phyloP scores from a whole-genome alignment of 92 coral and sea anemone genomes.

The Parazoanthus darwini region DNA sequence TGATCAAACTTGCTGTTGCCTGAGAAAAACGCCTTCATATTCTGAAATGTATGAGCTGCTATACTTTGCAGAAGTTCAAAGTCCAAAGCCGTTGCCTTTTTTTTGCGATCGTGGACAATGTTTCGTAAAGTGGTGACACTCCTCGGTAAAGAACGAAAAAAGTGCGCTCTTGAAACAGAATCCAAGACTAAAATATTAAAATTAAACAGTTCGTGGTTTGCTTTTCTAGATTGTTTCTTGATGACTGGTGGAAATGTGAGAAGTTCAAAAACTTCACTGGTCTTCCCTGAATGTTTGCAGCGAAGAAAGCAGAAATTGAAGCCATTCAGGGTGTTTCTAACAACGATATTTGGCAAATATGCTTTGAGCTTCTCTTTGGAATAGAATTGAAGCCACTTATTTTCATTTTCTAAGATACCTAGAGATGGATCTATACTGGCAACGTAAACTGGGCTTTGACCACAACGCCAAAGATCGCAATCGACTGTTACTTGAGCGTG shows the following conservation, averaged over 20 bases:
- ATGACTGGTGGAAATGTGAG: slow-evolving; percentile 50
- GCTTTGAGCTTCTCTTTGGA: slow-evolving; percentile 42
- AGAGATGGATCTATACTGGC: slow-evolving; percentile 52
- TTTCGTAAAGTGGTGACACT: slow-evolving; percentile 54
- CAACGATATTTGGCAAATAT: slow-evolving; percentile 40
- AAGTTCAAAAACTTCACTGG: slow-evolving; percentile 24
- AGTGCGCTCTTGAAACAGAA: slow-evolving; percentile 80
- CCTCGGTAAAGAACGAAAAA: slow-evolving; percentile 71
- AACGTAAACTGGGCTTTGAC: slow-evolving; percentile 53
- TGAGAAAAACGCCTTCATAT: slow-evolving; percentile 55
- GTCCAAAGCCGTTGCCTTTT: slow-evolving; percentile 59
- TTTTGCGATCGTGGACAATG: slow-evolving; percentile 41
- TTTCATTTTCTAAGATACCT: slow-evolving; percentile 50
- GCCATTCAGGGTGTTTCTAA: slow-evolving; percentile 52
- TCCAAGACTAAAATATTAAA: slow-evolving; percentile 69
- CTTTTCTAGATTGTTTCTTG: background rate
- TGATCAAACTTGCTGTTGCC: slow-evolving; percentile 40
- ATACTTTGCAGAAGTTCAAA: slow-evolving; percentile 68
- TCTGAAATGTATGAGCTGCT: slow-evolving; percentile 56
- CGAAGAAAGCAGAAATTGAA: slow-evolving; percentile 58
- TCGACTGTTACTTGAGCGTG: slow-evolving; percentile 23
- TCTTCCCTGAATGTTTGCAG: slow-evolving; percentile 37
- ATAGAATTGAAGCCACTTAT: slow-evolving; percentile 48
- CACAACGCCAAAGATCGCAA: slow-evolving; percentile 60
- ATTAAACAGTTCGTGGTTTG: slow-evolving; percentile 32